These are phyloP conservation scores for Atractosteus spatula DNA, from an alignment of 2,113 vertebrate species.

Conservation along the genomic window DNA sequence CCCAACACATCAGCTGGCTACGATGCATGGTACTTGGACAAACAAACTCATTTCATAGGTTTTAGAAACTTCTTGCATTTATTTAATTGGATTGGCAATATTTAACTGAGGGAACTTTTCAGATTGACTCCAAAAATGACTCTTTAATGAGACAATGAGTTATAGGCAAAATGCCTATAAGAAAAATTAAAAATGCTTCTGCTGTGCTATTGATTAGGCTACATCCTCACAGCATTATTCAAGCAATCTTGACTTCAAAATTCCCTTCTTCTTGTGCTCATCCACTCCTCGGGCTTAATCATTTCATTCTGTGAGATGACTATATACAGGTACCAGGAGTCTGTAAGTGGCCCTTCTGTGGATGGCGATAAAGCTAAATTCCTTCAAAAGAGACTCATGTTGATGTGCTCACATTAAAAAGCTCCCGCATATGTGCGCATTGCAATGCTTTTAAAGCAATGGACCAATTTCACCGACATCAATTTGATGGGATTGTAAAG, in stretches of 20 bases:
- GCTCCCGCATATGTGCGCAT: no score
- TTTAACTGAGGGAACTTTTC: not conserved
- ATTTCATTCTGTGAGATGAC: not conserved
- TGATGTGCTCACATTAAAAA: no score
- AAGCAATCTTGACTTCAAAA: not conserved
- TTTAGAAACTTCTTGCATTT: not conserved
- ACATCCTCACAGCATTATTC: conserved; percentile 1
- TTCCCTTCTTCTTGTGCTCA: not conserved
- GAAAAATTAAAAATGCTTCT: not conserved
- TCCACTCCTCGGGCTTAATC: not conserved
- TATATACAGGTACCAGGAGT: no score
- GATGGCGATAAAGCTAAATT: no score
- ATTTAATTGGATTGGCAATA: not conserved
- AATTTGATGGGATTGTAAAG: no score
- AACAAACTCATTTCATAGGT: not conserved
- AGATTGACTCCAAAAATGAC: not conserved
- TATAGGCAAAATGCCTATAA: conserved; percentile 9
- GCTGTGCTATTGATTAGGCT: not conserved
- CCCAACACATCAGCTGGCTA: not conserved
- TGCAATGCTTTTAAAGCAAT: no score
- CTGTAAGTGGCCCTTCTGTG: no score
- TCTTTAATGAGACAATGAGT: not conserved
- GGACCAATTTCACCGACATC: no score
- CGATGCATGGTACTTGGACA: not conserved
- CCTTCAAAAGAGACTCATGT: no score